Evolutionary conservation across 2,113 vertebrate genomes (phyloP).

Genomic region (Megaceryle maxima): DNA sequence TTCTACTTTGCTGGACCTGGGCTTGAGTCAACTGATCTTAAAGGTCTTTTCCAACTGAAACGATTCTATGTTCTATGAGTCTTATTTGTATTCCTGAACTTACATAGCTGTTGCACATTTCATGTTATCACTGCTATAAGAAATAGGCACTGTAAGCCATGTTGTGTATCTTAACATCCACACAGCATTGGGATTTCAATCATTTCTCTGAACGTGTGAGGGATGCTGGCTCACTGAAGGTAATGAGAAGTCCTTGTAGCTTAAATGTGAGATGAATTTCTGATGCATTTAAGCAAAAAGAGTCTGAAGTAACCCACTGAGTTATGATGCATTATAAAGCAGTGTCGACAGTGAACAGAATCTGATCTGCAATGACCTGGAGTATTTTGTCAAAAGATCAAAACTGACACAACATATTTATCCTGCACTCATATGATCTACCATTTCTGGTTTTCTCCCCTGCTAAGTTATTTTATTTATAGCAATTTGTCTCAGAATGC

Average conservation of each 20-base stretch:
- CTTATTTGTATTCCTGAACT: neutral
- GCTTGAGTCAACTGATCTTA: neutral
- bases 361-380: neutral
- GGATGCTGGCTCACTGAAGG: neutral
- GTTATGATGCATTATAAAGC: neutral
- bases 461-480: neutral
- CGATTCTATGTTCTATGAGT: neutral
- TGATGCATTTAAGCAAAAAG: neutral
- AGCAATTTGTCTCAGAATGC: slow-evolving; percentile 9
- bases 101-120: neutral
- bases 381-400: neutral
- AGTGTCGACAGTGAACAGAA: neutral
- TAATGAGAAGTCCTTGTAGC: neutral
- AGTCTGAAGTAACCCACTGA: neutral
- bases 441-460: neutral
- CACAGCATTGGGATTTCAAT: neutral
- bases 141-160: neutral
- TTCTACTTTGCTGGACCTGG: neutral
- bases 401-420: neutral
- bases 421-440: neutral
- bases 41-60: too few relatives aligned
- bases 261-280: neutral
- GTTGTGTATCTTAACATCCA: neutral
- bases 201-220: neutral
- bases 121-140: neutral